Evolutionary conservation across 1,140 invertebrate species (phyloP), one percentile per base, ranked within the genome.

Genomic region (Doryteuthis pealeii): DNA sequence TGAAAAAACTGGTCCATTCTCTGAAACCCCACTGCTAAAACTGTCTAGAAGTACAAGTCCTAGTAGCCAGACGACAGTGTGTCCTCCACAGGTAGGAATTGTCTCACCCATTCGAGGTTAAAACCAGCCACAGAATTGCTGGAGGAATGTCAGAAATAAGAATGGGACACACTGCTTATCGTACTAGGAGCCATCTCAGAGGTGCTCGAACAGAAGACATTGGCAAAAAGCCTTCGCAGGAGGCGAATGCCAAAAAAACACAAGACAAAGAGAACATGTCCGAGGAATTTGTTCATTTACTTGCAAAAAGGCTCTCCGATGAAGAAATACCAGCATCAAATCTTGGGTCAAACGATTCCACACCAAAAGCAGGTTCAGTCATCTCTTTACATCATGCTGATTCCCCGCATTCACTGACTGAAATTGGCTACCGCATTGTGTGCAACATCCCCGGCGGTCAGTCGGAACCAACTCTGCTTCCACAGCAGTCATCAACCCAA

Each of bases 91-190:
- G 43, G 45, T 71, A 12, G 26, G 40, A 22, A 26, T 49, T 26
- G 70, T 71, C 18, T 71, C 70, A n/a, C 70, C 70, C 10, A 71
- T 71, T 43, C 35, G 70, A 30, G 81, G 49, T 79, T 85, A 33
- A 82, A 84, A 76, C 84, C 84, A 35, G 84, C 84, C 33, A 81
- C 84, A 32, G 84, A 85, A 69, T 81, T 85, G 4, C 75, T 84
- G 54, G 78, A 85, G 33, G 84, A 85, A 62, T 83, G 83, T 72
- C 82, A 83, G 74, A 79, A 83, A 31, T 85, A 83, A 74, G 82
- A 69, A 83, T 81, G 74, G 83, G 84, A 26, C 83, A 84, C 72
- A 81, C 82, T 31, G 78, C 82, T 28, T 83, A 82, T 67, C 78
- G 81, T 70, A 78, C 78, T 49, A 77, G 83, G 54, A 83, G 84